Evolutionary conservation across 2,113 vertebrate genomes (phyloP).

Genomic region (Bothrops jararaca): DNA sequence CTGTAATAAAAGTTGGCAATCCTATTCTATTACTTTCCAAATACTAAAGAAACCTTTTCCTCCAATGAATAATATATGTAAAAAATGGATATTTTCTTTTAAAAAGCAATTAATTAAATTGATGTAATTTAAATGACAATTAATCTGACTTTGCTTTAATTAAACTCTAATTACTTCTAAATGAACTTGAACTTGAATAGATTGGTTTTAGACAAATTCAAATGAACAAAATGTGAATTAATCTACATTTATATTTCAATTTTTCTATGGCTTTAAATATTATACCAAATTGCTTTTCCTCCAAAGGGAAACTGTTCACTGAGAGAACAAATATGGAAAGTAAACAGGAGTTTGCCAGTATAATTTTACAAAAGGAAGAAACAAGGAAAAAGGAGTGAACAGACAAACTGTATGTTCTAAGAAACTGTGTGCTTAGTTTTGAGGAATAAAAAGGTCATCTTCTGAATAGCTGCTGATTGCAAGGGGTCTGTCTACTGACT

Average conservation of each 20-base stretch:
- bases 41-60: neutral
- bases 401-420: neutral
- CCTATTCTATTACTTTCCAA: neutral
- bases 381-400: neutral
- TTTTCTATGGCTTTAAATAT: neutral
- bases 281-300: neutral
- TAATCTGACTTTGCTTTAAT: slow-evolving; percentile 24
- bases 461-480: neutral
- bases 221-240: slow-evolving; percentile 27
- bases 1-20: neutral
- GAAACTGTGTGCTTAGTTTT: neutral
- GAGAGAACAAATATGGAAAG: neutral
- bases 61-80: neutral
- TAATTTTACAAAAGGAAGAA: neutral
- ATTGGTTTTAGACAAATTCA: slow-evolving; percentile 12
- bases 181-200: slow-evolving; percentile 22
- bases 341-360: neutral
- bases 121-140: slow-evolving; percentile 16
- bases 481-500: neutral
- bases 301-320: neutral
- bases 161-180: slow-evolving; percentile 20
- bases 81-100: neutral
- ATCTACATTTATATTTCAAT: slow-evolving; percentile 10
- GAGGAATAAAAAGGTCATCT: neutral
- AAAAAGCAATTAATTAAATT: slow-evolving; percentile 17